Percentiles rank a stretch among this genome's conserved stretches.
Conservation (phyloP, 2,113 vertebrate genomes). For the Aythya baeri region DNA sequence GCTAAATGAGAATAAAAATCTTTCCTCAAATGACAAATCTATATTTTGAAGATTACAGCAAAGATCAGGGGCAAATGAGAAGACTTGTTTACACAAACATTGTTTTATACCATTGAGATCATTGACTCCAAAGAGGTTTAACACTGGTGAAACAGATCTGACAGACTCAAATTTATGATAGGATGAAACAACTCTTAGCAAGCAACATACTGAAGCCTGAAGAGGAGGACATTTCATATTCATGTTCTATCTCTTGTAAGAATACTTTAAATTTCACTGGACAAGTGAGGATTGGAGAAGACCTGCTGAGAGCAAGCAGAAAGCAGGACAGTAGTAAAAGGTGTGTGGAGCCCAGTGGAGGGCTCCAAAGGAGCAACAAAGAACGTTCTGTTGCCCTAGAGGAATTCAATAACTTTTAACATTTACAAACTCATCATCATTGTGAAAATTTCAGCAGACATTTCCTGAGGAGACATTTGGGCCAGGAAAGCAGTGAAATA, state of each 20-base stretch:
- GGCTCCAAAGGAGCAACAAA: background rate
- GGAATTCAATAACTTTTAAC: background rate
- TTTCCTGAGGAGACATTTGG: background rate
- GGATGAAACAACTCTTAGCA: background rate
- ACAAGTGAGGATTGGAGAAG: no score
- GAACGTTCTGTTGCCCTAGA: background rate
- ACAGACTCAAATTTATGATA: background rate
- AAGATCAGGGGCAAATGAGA: background rate
- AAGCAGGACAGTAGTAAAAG: background rate
- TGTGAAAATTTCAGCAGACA: background rate
- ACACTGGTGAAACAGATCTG: background rate
- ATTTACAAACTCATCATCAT: background rate
- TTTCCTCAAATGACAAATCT: background rate
- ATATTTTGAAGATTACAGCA: background rate
- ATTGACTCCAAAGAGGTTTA: background rate
- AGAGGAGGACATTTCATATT: background rate
- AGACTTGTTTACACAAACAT: background rate
- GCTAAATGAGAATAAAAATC: background rate
- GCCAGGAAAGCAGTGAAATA: background rate
- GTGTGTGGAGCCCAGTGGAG: background rate
- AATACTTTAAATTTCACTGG: background rate
- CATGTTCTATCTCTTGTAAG: background rate
- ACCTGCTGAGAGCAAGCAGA: background rate
- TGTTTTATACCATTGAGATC: background rate
- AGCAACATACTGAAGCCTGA: background rate